Evolutionary conservation across 2,113 vertebrate genomes (phyloP), one percentile per base, ranked within the genome.

Genomic region (Grammomys surdaster): DNA sequence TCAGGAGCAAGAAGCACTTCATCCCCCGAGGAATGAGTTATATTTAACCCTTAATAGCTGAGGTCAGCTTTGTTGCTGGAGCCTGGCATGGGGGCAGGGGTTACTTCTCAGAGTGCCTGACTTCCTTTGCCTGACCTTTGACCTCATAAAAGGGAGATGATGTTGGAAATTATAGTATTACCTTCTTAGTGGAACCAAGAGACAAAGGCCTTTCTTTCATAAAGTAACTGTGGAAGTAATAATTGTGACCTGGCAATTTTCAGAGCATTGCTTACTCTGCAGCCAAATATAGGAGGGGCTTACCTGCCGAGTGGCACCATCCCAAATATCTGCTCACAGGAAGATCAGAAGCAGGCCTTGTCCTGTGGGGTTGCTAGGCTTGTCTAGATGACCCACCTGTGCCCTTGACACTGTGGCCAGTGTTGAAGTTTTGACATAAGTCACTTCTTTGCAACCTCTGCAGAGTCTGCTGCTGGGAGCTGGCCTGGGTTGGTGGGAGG

Each of bases 231-330:
- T 76, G 95, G 81, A 97, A 96, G 96, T 97, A 98, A 97, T 97
- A 98, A 88, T 85, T 88, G 96, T 98, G 97, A 98, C 97, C 97
- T 13, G 16, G 96, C 95, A 98, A 97, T 98, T 97, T 98, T 93
- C 87, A 95, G 85, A 97, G 92, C 85, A 19, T 91, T 96, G 97
- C 97, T 98, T 98, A 97, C 98, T 96, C 93, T 94, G 76, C 76
- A 4, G 76, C 93, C 97, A 89, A 98, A 96, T 40, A 88, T 89
- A 73, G 88, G 90, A 93, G 94, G 92, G 94, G 54, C 96, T 92
- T 51, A 90, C 78, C 81, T 88, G 28, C 58, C 93, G 95, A 94
- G 95, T 92, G 72, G 20, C 0, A 58, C 95, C 10, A 88, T 90
- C 40, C 76, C 4, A 48, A 87, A 94, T 92, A 78, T 93, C 96